Evolutionary conservation across 35 echinoderm and acorn worm species (phyloP).

Genomic region (Chiridota heheva): DNA sequence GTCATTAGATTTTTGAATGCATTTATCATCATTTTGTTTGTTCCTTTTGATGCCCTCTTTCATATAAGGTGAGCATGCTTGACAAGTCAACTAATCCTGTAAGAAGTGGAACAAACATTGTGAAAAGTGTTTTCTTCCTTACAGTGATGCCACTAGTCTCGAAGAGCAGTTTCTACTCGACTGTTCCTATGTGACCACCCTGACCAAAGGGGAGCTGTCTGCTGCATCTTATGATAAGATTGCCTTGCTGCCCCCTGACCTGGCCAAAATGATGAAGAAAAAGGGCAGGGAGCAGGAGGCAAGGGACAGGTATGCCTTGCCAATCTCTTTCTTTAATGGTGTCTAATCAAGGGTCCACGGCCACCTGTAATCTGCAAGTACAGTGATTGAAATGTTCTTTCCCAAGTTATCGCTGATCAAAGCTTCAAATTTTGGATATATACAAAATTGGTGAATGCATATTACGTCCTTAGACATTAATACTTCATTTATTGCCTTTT

Average conservation of each 20-base stretch:
- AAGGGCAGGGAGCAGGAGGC: constrained; percentile 26
- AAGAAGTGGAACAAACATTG: neutral
- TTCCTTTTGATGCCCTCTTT: neutral
- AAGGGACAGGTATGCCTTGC: neutral
- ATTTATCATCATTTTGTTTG: no score
- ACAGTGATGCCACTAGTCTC: constrained; percentile 19
- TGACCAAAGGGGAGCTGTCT: constrained; percentile 59
- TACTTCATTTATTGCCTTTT: no score
- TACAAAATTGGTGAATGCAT: no score
- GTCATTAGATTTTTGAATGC: no score
- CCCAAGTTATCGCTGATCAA: no score
- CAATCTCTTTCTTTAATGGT: neutral
- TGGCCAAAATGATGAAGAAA: constrained; percentile 42
- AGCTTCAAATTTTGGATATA: no score
- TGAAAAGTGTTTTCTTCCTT: neutral
- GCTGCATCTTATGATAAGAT: constrained; percentile 49
- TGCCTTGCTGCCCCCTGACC: constrained; percentile 71
- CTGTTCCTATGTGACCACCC: constrained; percentile 54
- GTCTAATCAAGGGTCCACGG: neutral
- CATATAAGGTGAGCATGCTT: no score
- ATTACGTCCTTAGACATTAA: no score
- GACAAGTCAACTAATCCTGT: neutral
- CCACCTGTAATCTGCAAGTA: neutral
- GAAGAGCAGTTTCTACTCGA: constrained; percentile 74
- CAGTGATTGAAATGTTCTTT: neutral